Percentiles rank a stretch among this genome's conserved stretches.
Conservation (phyloP, 2,888 invertebrate species). For the Eupithecia subfuscata region DNA sequence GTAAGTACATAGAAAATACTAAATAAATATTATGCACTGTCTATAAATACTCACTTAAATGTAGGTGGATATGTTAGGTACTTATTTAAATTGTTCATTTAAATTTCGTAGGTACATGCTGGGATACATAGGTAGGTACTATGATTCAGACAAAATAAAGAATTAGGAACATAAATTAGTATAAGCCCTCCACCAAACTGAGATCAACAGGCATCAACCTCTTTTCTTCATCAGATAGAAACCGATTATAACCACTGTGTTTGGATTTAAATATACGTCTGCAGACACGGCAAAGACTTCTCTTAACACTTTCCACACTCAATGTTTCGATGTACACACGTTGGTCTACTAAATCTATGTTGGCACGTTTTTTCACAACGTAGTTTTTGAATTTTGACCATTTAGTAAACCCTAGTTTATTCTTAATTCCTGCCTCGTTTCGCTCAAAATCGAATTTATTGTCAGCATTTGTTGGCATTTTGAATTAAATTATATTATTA, state of each 20-base stretch:
- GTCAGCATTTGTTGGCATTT: conserved; percentile 5
- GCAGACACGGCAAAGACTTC: conserved; percentile 72
- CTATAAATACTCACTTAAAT: background rate
- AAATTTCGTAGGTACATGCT: background rate
- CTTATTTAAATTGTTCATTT: background rate
- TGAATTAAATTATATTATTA: background rate
- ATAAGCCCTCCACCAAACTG: conserved; percentile 70
- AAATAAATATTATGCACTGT: background rate
- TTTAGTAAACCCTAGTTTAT: conserved; percentile 46
- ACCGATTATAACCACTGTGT: conserved; percentile 84
- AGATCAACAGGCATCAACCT: conserved; percentile 79
- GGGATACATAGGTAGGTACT: background rate
- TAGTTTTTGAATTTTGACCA: conserved; percentile 66
- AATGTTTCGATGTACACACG: conserved; percentile 68
- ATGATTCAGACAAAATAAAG: background rate
- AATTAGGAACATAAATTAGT: conserved; percentile 39
- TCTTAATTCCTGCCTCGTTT: conserved; percentile 27
- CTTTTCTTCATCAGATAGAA: conserved; percentile 88
- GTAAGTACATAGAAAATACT: background rate
- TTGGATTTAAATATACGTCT: conserved; percentile 70
- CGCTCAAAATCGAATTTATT: conserved; percentile 36
- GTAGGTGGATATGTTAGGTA: background rate
- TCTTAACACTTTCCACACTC: conserved; percentile 67
- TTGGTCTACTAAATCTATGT: conserved; percentile 58
- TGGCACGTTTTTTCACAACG: conserved; percentile 57